Conservation (phyloP, 1,140 invertebrate species). For the Paracyclopina nana region DNA sequence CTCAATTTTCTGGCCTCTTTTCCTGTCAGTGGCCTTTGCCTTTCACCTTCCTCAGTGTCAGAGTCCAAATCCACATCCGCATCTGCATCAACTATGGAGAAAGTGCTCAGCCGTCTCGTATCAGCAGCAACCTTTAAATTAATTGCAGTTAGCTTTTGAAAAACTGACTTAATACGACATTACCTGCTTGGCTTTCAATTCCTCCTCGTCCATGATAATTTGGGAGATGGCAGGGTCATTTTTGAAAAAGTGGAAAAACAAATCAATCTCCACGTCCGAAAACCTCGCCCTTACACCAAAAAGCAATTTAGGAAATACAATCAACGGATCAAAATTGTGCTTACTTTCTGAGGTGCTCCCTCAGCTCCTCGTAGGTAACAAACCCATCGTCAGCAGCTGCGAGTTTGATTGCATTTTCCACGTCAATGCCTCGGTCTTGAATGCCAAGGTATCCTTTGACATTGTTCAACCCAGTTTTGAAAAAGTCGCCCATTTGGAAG, state of each 20-base stretch:
- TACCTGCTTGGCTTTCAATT: background rate
- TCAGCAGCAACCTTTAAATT: too few relatives aligned
- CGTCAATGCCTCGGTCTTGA: conserved; percentile 5
- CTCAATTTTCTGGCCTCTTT: background rate
- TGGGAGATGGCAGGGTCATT: background rate
- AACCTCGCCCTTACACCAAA: conserved; percentile 35
- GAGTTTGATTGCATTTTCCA: conserved; percentile 8
- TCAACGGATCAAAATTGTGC: too few relatives aligned
- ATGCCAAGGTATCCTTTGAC: conserved; percentile 1
- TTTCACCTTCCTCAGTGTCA: background rate
- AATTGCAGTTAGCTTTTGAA: too few relatives aligned
- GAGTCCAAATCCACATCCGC: background rate
- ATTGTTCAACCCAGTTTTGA: conserved; percentile 11
- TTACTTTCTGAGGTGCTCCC: background rate
- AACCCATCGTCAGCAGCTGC: conserved; percentile 11
- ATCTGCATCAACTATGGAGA: background rate
- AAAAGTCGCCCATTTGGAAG: conserved; percentile 14
- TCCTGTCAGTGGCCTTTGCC: background rate
- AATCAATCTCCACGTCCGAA: conserved; percentile 43
- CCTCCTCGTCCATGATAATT: background rate
- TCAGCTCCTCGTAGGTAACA: conserved; percentile 5
- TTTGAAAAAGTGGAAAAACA: conserved; percentile 31
- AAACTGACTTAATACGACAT: too few relatives aligned
- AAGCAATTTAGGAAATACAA: too few relatives aligned
- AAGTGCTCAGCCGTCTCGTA: too few relatives aligned